phyloP scores from a whole-genome alignment of 53 echinoderm and acorn worm genomes.

The Echinarachnius parma region DNA sequence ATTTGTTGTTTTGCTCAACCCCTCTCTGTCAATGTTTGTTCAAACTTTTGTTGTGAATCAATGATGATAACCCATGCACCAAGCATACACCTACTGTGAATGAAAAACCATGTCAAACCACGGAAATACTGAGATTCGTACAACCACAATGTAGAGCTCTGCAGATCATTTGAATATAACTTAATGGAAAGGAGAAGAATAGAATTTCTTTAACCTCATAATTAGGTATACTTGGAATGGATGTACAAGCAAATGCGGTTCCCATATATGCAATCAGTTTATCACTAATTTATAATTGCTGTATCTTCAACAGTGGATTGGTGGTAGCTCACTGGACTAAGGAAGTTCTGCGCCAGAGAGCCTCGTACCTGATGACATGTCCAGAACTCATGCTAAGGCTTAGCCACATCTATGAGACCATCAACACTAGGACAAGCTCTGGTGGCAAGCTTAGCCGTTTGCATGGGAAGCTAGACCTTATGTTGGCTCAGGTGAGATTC shows the following conservation, averaged over 20 bases:
- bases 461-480: constrained; percentile 85
- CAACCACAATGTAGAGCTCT: too few species aligned
- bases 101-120: background rate
- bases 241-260: too few species aligned
- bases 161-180: too few species aligned
- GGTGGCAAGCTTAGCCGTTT: constrained; percentile 62
- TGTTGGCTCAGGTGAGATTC: constrained; percentile 85
- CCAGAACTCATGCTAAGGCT: constrained; percentile 73
- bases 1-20: too few species aligned
- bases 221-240: too few species aligned
- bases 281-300: too few species aligned
- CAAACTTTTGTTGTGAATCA: too few species aligned
- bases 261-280: too few species aligned
- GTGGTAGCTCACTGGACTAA: constrained; percentile 73
- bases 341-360: constrained; percentile 65
- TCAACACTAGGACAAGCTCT: constrained; percentile 70
- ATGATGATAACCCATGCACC: background rate
- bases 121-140: background rate
- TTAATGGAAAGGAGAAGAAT: too few species aligned
- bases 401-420: constrained; percentile 83
- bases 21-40: too few species aligned
- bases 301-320: constrained; percentile 52
- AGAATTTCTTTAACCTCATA: too few species aligned
- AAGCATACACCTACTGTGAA: background rate
- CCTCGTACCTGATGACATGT: constrained; percentile 89